Evolutionary conservation across 23 tunicate genomes (phyloP).

Genomic region (Ciona savignyi): DNA sequence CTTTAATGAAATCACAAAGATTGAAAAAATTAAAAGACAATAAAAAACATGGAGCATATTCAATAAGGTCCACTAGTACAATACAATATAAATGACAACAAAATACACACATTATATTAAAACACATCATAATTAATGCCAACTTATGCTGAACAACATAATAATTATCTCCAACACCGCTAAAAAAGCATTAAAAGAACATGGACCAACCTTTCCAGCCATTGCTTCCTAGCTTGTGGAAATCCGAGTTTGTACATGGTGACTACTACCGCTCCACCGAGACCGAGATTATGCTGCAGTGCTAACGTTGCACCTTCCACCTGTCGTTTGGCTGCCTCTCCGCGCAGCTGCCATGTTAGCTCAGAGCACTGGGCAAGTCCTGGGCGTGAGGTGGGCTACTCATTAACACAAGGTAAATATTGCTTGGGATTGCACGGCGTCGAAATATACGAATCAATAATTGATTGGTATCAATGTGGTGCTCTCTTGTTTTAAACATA

Average conservation of each 20-base stretch:
- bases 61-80: too few species aligned
- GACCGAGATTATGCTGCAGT: slow-evolving; percentile 94
- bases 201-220: slow-evolving; percentile 37
- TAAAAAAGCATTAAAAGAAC: background rate
- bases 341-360: slow-evolving; percentile 95
- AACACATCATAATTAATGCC: background rate
- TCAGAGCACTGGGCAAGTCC: slow-evolving; percentile 98
- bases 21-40: too few species aligned
- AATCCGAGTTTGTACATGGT: slow-evolving; percentile 94
- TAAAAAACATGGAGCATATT: too few species aligned
- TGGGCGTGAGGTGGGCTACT: background rate
- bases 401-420: slow-evolving; percentile 5
- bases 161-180: too few species aligned
- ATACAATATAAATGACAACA: too few species aligned
- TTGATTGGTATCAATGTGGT: too few species aligned
- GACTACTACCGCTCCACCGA: slow-evolving; percentile 96
- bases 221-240: slow-evolving; percentile 82
- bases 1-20: too few species aligned
- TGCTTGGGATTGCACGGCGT: too few species aligned
- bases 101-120: too few species aligned
- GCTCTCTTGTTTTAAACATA: too few species aligned
- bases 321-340: slow-evolving; percentile 95
- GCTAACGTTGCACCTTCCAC: slow-evolving; percentile 71
- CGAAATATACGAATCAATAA: too few species aligned
- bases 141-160: background rate